A percentile compares a stretch with the other conserved stretches of the same genome.
Evolutionary conservation across 2,113 vertebrate genomes (phyloP).

Genomic region (Accipiter cooperii): DNA sequence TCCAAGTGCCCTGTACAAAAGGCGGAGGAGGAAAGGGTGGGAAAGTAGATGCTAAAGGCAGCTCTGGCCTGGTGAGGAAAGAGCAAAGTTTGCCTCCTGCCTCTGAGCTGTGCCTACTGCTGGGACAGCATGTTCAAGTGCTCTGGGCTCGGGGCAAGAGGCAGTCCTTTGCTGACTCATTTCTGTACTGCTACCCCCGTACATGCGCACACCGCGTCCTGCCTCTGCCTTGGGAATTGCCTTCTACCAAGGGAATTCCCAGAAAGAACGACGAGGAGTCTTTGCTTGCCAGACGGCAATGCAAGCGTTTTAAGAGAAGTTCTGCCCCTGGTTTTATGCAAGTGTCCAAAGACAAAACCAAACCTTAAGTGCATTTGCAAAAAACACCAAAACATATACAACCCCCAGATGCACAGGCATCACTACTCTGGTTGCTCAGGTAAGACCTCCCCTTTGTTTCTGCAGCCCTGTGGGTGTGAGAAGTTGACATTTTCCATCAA

Average conservation of each 20-base stretch:
- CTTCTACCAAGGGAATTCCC: neutral
- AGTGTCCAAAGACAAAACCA: neutral
- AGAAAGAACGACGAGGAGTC: neutral
- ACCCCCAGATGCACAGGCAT: too few species aligned
- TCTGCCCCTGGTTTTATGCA: neutral
- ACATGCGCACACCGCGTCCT: rapidly evolving
- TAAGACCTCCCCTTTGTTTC: neutral
- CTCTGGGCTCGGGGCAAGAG: neutral
- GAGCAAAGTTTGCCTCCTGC: neutral
- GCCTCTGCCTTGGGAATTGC: neutral
- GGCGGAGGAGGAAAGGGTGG: neutral
- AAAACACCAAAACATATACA: neutral
- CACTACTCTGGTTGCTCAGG: neutral
- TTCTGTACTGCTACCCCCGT: neutral
- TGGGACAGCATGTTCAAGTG: neutral
- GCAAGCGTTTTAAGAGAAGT: neutral
- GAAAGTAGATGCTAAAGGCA: neutral
- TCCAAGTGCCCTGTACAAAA: neutral
- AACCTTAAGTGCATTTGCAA: neutral
- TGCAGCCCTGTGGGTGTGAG: neutral
- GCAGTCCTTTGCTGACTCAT: neutral
- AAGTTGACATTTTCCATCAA: neutral
- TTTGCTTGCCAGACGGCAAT: neutral
- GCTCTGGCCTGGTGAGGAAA: neutral
- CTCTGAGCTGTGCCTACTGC: neutral